phyloP scores from a whole-genome alignment of 2,113 vertebrate species.

The Enhydra lutris region DNA sequence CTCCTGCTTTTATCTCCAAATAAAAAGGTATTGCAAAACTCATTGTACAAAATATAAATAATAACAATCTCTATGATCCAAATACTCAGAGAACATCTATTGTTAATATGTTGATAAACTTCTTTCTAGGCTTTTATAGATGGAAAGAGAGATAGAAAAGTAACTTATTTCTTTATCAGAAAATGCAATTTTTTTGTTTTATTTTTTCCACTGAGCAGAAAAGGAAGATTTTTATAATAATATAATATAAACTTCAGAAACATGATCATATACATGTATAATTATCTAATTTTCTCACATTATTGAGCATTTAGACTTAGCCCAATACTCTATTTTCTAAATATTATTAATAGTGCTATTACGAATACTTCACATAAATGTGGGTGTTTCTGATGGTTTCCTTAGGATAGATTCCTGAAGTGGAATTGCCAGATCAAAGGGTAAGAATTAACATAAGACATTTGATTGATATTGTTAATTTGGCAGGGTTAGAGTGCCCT shows the following conservation, averaged over 20 bases:
- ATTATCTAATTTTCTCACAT: constrained; percentile 17
- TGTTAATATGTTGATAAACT: not conserved
- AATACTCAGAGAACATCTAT: not conserved
- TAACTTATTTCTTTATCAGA: not conserved
- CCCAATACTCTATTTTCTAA: not conserved
- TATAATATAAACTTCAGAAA: not conserved
- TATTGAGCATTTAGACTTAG: not conserved
- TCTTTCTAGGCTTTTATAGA: not conserved
- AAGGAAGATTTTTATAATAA: not conserved
- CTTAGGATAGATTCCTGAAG: constrained; percentile 8
- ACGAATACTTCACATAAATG: not conserved
- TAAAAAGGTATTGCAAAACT: not conserved
- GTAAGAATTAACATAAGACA: not conserved
- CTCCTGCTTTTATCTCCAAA: not conserved
- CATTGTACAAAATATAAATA: not conserved
- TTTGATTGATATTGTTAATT: not conserved
- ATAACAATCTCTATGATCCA: not conserved
- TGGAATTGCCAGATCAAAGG: not conserved
- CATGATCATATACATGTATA: not conserved
- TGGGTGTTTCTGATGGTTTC: constrained; percentile 8
- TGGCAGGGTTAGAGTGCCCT: not conserved
- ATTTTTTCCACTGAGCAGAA: constrained; percentile 3
- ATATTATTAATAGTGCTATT: not conserved
- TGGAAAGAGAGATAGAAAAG: not conserved
- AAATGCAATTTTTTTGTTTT: not conserved